Percentiles rank a stretch among this genome's conserved stretches.
Conservation (phyloP, 1,140 invertebrate genomes). For the Akabosia matsudoensis region DNA sequence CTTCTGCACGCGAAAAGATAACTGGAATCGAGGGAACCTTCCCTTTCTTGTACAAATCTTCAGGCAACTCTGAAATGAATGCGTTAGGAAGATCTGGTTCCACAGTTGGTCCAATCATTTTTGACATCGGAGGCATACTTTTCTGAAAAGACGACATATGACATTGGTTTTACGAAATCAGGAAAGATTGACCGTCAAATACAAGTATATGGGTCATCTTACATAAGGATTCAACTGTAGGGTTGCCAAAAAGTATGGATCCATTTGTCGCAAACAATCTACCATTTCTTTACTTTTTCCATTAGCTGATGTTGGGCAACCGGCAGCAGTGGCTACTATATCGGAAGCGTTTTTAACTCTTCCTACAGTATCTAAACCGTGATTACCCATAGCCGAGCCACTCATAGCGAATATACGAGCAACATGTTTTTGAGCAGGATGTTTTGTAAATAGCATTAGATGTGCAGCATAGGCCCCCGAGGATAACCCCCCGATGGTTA, state of each 20-base stretch:
- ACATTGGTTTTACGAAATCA: not conserved
- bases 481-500: not conserved
- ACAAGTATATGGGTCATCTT: not conserved
- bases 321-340: not conserved
- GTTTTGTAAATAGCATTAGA: not conserved
- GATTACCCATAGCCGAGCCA: not conserved
- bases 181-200: not conserved
- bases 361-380: not conserved
- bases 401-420: not conserved
- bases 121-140: not conserved
- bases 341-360: not conserved
- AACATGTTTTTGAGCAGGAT: not conserved
- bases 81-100: conserved; percentile 26
- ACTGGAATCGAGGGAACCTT: conserved; percentile 16
- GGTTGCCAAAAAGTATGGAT: not conserved
- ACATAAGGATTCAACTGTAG: not conserved
- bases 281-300: not conserved
- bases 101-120: conserved; percentile 13
- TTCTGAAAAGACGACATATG: not conserved
- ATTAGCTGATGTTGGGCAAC: not conserved
- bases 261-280: not conserved
- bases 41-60: conserved; percentile 24
- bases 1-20: conserved; percentile 20
- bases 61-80: conserved; percentile 31
- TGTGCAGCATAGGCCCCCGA: not conserved